Percentiles rank a stretch among this genome's conserved stretches.
Evolutionary conservation across 2,888 invertebrate species (phyloP).

Genomic region (Lasius fuliginosus): DNA sequence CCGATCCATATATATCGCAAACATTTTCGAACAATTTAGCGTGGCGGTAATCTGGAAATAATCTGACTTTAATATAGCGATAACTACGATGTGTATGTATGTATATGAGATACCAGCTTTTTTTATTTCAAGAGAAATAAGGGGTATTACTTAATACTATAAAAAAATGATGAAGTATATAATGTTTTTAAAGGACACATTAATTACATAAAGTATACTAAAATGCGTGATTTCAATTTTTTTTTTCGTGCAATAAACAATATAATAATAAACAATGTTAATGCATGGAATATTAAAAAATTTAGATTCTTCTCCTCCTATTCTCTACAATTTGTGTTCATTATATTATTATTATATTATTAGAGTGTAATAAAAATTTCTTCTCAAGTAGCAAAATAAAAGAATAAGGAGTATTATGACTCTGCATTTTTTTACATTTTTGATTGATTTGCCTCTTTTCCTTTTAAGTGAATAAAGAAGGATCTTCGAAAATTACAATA

Average conservation of each 20-base stretch:
- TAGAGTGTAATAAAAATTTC: background rate
- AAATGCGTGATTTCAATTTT: background rate
- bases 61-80: background rate
- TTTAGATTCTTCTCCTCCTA: background rate
- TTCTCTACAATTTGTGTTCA: background rate
- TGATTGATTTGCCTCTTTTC: background rate
- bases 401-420: background rate
- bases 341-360: constrained; percentile 10
- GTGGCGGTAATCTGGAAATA: background rate
- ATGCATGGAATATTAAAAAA: background rate
- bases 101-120: background rate
- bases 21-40: constrained; percentile 16
- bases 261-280: background rate
- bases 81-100: background rate
- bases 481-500: background rate
- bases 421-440: background rate
- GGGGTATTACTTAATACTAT: background rate
- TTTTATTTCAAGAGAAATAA: background rate
- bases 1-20: background rate
- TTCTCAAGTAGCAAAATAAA: background rate
- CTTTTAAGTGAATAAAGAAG: background rate
- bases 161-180: background rate
- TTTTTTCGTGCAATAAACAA: background rate
- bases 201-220: background rate
- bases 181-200: background rate